Evolutionary conservation across 1,140 invertebrate genomes (phyloP).

Genomic region (Seison nebaliae): DNA sequence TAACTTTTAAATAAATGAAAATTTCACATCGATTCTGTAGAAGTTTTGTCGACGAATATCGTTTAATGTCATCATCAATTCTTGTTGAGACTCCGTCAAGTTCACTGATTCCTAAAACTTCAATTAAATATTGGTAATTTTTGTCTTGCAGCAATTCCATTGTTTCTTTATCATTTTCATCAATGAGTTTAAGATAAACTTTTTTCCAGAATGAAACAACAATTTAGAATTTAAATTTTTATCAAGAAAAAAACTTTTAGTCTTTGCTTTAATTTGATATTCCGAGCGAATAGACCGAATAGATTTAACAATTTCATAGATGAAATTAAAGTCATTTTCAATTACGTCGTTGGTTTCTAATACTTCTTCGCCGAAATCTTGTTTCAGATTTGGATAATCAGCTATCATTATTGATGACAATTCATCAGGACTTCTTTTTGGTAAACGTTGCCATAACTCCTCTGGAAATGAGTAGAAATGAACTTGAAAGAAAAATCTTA

Average conservation of each 20-base stretch:
- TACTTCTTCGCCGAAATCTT: conserved; percentile 35
- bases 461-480: too few relatives aligned
- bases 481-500: too few relatives aligned
- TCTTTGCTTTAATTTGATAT: conserved; percentile 35
- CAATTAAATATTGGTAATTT: conserved; percentile 7
- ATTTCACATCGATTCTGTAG: too few relatives aligned
- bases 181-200: conserved; percentile 5
- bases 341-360: conserved; percentile 41
- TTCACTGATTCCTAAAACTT: neutral
- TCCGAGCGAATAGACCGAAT: conserved; percentile 60
- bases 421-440: conserved; percentile 21
- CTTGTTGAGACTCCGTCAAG: neutral
- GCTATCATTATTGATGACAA: conserved; percentile 50
- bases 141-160: conserved; percentile 8
- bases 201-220: too few relatives aligned
- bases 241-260: too few relatives aligned
- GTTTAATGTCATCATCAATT: too few relatives aligned
- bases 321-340: conserved; percentile 53
- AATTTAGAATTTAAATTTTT: too few relatives aligned
- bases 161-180: neutral
- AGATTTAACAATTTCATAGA: conserved; percentile 51
- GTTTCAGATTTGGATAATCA: conserved; percentile 43
- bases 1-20: too few relatives aligned
- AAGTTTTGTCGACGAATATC: too few relatives aligned
- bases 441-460: conserved; percentile 74